phyloP scores from a whole-genome alignment of 1,140 invertebrate genomes.

The Megalonaias nervosa region DNA sequence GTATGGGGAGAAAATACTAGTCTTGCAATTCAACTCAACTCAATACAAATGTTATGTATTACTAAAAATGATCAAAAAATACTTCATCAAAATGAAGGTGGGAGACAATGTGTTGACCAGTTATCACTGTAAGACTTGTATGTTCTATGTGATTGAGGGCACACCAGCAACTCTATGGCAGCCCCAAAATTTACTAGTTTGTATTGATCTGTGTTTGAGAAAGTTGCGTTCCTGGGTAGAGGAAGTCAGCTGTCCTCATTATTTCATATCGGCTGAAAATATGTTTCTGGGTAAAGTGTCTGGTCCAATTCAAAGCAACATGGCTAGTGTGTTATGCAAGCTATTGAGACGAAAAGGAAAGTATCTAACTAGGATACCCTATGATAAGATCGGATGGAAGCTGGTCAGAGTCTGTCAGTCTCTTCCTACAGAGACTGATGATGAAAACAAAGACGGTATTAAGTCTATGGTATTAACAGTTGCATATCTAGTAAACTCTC shows the following conservation, averaged over 20 bases:
- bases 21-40: slow-evolving; percentile 1
- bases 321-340: no score
- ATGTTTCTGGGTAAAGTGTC: slow-evolving; percentile 6
- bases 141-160: slow-evolving; percentile 14
- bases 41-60: slow-evolving; percentile 25
- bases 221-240: not conserved
- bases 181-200: slow-evolving; percentile 1
- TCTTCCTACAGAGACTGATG: no score
- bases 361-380: no score
- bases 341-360: no score
- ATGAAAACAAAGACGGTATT: no score
- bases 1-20: slow-evolving; percentile 13
- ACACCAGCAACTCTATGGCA: not conserved
- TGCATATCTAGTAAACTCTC: no score
- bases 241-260: not conserved
- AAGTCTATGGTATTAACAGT: no score
- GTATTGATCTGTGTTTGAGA: slow-evolving; percentile 1
- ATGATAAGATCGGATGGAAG: no score
- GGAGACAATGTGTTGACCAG: not conserved
- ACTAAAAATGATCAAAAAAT: slow-evolving; percentile 15
- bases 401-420: no score
- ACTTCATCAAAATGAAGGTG: slow-evolving; percentile 4
- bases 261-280: slow-evolving; percentile 9
- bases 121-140: slow-evolving; percentile 9
- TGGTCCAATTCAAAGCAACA: no score